Base-by-base conservation (phyloP, 2,888 invertebrate genomes). In the Diaperis boleti region DNA sequence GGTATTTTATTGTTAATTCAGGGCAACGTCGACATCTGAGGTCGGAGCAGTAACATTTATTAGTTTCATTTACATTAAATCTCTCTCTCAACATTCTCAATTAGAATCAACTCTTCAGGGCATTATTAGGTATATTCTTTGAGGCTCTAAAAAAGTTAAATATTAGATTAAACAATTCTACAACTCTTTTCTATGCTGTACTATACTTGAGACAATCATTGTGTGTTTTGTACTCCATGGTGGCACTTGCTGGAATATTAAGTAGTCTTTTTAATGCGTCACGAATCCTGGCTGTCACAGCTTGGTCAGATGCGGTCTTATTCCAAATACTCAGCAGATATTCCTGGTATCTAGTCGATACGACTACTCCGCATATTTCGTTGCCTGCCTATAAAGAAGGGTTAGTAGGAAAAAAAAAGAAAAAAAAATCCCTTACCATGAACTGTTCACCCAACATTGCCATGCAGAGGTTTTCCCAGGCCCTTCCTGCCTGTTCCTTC, bases 371-470 rank as follows among this genome's bases (percentile, higher is more conserved):
- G 83, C 98, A 99, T 75, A 99, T 95, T 84, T 99, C 99, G 73
- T 96, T 92, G 11, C 97, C 97, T 33, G 98, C 81, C 82, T 82
- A 56, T 44, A 72, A 67, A 45, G 42, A 63, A 42, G 33, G 62
- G n/a, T 44, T 55, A 29, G 7, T 31, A 6, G 8, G 5, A 4
- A 1, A 47, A 3, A 47, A n/a, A n/a, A n/a, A n/a, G n/a, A n/a
- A n/a, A n/a, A n/a, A n/a, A n/a, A n/a, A n/a, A n/a, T n/a, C n/a
- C n/a, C n/a, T 42, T 59, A 81, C 97, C 89, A 97, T 94, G 86
- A 98, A 98, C 85, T 98, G 98, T 82, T 98, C 98, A 2, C 98
- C 98, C 72, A 99, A 84, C 92, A 99, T 96, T 65, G 98, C 98
- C 87, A 99, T 89, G 76, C 98, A 92, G 56, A 99, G 87, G 83